phyloP scores from a whole-genome alignment of 2,797 vertebrate genomes.

The Molossus alvarezi region DNA sequence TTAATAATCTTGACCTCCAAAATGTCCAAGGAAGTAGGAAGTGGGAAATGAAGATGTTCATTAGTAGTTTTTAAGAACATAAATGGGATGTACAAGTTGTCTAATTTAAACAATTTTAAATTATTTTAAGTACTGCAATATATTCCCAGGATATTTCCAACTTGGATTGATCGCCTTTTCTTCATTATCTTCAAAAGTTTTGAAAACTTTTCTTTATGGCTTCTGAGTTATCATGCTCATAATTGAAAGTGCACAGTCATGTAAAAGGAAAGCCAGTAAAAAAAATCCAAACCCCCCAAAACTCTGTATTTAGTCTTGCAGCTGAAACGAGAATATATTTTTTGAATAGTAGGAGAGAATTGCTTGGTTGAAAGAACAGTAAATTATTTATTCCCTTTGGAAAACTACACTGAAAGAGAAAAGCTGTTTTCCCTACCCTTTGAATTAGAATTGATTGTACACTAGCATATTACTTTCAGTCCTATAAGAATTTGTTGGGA shows the following conservation, averaged over 20 bases:
- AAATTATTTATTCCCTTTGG: constrained; percentile 90
- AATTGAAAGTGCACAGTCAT: background rate
- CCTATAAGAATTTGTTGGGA: constrained; percentile 86
- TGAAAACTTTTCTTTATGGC: constrained; percentile 6
- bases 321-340: constrained; percentile 81
- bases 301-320: constrained; percentile 77
- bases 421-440: constrained; percentile 59
- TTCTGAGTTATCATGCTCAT: constrained; percentile 1
- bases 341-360: constrained; percentile 88
- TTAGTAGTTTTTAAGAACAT: constrained; percentile 26
- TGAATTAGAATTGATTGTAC: constrained; percentile 89
- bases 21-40: background rate
- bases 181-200: constrained; percentile 33
- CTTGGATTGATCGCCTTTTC: background rate
- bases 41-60: background rate
- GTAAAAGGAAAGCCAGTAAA: background rate
- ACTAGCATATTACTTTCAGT: constrained; percentile 87
- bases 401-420: constrained; percentile 88
- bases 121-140: constrained; percentile 3
- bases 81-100: background rate
- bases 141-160: constrained; percentile 22
- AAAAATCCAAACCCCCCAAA: constrained; percentile 16
- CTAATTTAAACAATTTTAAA: constrained; percentile 11
- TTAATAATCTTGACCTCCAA: background rate
- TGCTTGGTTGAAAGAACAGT: constrained; percentile 86